These are phyloP conservation scores for Napeogenes inachia DNA, from an alignment of 2,888 invertebrate genomes.

Conservation along the genomic window DNA sequence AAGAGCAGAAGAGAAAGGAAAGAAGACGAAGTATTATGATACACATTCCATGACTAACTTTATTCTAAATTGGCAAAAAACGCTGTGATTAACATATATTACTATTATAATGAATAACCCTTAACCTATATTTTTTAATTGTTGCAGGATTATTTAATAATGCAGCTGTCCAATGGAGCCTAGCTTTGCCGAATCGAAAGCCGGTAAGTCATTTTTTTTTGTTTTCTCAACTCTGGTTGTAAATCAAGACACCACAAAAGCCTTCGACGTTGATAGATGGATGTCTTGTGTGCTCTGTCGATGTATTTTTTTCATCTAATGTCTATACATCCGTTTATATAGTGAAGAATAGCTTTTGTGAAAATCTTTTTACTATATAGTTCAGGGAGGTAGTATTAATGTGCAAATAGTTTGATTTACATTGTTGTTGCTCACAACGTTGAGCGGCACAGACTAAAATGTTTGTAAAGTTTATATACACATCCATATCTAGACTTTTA, in stretches of 20 bases:
- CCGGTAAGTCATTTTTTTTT: constrained; percentile 54
- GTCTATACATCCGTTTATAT: constrained; percentile 19
- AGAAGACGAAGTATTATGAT: no score
- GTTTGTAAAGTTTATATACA: no score
- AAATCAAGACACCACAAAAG: constrained; percentile 45
- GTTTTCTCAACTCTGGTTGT: constrained; percentile 24
- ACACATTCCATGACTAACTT: no score
- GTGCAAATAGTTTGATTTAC: constrained; percentile 2
- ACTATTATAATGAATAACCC: neutral
- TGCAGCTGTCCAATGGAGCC: constrained; percentile 67
- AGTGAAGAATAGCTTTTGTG: constrained; percentile 4
- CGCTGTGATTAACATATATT: no score
- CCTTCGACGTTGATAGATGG: constrained; percentile 46
- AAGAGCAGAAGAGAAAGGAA: no score
- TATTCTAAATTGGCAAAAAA: no score
- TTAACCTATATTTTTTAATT: constrained; percentile 34
- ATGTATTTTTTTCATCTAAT: constrained; percentile 26
- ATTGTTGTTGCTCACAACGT: neutral
- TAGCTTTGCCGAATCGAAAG: constrained; percentile 64
- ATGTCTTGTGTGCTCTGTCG: constrained; percentile 28
- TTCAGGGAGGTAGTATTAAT: neutral
- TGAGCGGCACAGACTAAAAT: no score
- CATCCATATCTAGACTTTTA: no score
- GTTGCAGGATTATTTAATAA: constrained; percentile 72
- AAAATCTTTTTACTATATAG: constrained; percentile 3